A percentile compares a stretch with the other conserved stretches of the same genome.
phyloP scores from a whole-genome alignment of 2,888 invertebrate species.

The Mystacides longicornis region DNA sequence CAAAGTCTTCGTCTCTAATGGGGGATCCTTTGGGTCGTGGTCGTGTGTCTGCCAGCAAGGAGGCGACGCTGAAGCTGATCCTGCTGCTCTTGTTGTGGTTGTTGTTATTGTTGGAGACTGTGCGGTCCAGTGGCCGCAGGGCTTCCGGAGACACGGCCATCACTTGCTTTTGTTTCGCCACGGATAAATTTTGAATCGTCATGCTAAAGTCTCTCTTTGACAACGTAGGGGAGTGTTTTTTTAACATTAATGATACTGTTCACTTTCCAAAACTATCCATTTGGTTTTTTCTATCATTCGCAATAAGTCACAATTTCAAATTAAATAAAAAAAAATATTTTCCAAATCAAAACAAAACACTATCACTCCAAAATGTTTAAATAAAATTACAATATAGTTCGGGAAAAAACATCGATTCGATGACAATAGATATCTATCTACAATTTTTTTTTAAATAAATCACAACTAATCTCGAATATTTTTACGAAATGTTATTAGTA shows the following conservation, averaged over 20 bases:
- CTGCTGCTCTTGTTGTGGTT: constrained; percentile 53
- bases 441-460: no score
- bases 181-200: constrained; percentile 62
- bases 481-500: no score
- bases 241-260: constrained; percentile 49
- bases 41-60: constrained; percentile 77
- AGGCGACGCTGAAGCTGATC: constrained; percentile 82
- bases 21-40: constrained; percentile 40
- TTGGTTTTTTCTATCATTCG: background rate
- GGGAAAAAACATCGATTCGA: no score
- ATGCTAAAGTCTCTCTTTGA: constrained; percentile 52
- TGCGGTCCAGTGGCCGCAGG: constrained; percentile 31
- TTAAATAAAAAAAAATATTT: background rate
- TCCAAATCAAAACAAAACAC: background rate
- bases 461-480: background rate
- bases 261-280: constrained; percentile 10
- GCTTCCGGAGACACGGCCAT: constrained; percentile 55
- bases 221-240: constrained; percentile 46
- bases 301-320: constrained; percentile 2
- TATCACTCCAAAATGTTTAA: background rate
- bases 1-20: constrained; percentile 22
- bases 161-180: constrained; percentile 54
- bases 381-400: no score
- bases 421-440: no score
- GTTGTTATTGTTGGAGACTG: constrained; percentile 28